A percentile compares a stretch with the other conserved stretches of the same genome.
Conservation (phyloP, 2,888 invertebrate genomes). For the Alentia gelatinosa region DNA sequence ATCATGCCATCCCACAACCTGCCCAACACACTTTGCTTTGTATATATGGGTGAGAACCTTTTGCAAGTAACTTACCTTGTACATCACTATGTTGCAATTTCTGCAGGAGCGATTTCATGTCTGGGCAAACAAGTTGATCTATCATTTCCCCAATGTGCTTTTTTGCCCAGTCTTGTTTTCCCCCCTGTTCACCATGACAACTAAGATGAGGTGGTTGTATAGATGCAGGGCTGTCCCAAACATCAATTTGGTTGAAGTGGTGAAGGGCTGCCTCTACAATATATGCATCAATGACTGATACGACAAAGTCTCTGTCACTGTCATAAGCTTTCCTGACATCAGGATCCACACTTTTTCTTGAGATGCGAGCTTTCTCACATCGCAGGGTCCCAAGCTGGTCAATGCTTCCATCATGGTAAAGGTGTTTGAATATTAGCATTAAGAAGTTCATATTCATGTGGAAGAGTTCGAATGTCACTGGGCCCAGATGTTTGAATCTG, state of each 20-base stretch:
- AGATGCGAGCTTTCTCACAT: conserved; percentile 56
- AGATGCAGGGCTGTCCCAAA: neutral
- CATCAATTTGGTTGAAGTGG: conserved; percentile 61
- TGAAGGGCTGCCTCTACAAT: conserved; percentile 59
- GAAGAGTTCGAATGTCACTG: conserved; percentile 62
- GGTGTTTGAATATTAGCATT: conserved; percentile 54
- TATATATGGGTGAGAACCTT: too few species aligned
- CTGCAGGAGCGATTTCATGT: neutral
- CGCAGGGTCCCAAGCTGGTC: conserved; percentile 62
- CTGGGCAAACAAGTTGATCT: conserved; percentile 34
- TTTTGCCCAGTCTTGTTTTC: conserved; percentile 33
- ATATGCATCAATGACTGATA: conserved; percentile 59
- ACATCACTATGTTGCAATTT: neutral
- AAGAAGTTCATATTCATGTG: conserved; percentile 63
- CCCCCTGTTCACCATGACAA: neutral
- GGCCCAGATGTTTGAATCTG: conserved; percentile 58
- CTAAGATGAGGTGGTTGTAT: neutral
- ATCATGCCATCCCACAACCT: too few species aligned
- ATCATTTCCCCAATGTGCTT: conserved; percentile 50
- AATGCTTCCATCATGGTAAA: conserved; percentile 58
- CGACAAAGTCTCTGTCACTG: conserved; percentile 62
- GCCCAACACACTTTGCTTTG: too few species aligned
- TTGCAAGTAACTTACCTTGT: too few species aligned
- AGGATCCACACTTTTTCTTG: conserved; percentile 57
- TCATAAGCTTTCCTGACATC: conserved; percentile 61